Conservation (phyloP, 1,140 invertebrate genomes). For the Tachypleus tridentatus region DNA sequence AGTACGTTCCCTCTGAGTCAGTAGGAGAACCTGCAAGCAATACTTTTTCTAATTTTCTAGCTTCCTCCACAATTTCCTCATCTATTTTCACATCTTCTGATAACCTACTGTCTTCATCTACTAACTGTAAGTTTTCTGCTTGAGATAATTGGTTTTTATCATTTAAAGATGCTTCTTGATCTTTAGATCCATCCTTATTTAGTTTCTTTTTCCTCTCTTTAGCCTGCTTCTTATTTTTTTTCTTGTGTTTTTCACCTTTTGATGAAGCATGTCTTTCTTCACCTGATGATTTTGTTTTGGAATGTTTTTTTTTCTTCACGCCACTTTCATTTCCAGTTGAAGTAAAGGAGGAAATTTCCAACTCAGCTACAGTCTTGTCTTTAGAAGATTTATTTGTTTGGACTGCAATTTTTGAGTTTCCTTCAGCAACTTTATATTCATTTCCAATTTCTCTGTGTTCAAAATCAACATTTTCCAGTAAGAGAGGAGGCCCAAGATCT, state of each 20-base stretch:
- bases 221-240: constrained; percentile 38
- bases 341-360: constrained; percentile 28
- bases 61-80: constrained; percentile 22
- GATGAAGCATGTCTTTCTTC: no score
- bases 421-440: no score
- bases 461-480: no score
- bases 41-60: constrained; percentile 18
- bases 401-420: constrained; percentile 21
- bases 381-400: constrained; percentile 14
- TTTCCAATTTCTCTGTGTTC: no score
- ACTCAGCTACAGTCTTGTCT: not conserved
- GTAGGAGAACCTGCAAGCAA: constrained; percentile 13
- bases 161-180: no score
- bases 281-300: constrained; percentile 37
- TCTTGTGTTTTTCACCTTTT: constrained; percentile 24
- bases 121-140: not conserved
- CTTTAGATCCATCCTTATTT: not conserved
- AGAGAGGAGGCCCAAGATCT: constrained; percentile 1
- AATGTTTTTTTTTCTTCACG: constrained; percentile 38
- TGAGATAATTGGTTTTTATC: not conserved
- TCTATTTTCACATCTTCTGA: constrained; percentile 21
- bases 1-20: constrained; percentile 17
- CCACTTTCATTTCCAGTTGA: constrained; percentile 14
- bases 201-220: constrained; percentile 22
- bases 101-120: constrained; percentile 17